phyloP scores from a whole-genome alignment of 2,113 vertebrate species.

The Maylandia zebra region DNA sequence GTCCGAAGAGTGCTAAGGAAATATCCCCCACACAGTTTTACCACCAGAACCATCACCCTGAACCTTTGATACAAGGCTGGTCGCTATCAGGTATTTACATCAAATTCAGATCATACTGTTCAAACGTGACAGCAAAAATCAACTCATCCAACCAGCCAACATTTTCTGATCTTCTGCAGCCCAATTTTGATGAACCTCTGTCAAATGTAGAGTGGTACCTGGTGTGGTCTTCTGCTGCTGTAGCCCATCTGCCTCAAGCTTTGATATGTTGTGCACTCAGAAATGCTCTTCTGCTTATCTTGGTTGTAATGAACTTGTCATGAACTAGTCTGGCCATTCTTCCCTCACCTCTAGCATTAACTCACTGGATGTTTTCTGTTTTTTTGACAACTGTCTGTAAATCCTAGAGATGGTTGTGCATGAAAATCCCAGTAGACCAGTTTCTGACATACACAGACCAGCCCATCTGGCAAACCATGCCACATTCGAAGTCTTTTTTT shows the following conservation, averaged over 20 bases:
- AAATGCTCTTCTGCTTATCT: background rate
- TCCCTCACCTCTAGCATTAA: background rate
- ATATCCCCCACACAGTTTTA: background rate
- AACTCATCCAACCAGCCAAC: rapidly evolving
- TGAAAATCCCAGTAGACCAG: background rate
- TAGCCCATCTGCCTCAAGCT: background rate
- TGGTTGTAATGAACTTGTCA: background rate
- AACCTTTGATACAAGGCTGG: background rate
- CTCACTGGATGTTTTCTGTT: background rate
- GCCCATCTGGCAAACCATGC: background rate
- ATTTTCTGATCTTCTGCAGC: background rate
- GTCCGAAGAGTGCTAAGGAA: background rate
- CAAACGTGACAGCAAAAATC: background rate
- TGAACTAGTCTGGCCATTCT: background rate
- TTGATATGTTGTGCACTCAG: background rate
- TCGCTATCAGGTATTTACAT: background rate
- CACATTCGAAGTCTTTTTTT: background rate
- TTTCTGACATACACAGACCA: background rate
- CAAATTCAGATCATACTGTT: background rate
- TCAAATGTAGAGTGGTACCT: background rate
- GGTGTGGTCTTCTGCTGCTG: background rate
- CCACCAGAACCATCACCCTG: background rate
- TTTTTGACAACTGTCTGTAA: background rate
- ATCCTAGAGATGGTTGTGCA: background rate
- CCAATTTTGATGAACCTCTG: background rate